Base-by-base conservation (phyloP, 2,113 vertebrate species). In the Mystacornis crossleyi region DNA sequence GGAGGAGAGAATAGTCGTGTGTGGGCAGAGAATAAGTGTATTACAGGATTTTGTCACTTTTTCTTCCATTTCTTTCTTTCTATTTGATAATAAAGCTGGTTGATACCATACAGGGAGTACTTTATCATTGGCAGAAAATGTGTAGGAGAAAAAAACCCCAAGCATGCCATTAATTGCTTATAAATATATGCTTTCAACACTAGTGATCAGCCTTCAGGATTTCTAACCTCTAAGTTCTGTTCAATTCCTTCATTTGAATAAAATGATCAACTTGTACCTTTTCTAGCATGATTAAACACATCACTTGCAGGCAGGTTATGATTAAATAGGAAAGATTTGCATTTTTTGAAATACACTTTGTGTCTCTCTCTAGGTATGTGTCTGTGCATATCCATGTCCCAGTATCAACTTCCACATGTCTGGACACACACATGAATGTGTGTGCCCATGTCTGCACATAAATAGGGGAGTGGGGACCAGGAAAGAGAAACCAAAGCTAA, bases 141-240 rank as follows among this genome's bases (percentile, higher is more conserved):
- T 90, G 86, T 90, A 89, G 91, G 92, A 91, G 73, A 91, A 78
- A 91, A 75, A 93, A 84, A 31, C 2, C 1, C 10, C 58, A 96
- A 90, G 70, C 45, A 81, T 80, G 53, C 81, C 92, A 94, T 97
- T 97, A 97, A 97, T 96, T 97, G 94, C 91, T 96, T 95, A 93
- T 95, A 97, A 96, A 97, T 96, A 97, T 42, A 91, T 43, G 72
- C 45, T 94, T 77, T 89, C 84, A 94, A 77, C 62, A 65, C 48
- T 66, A 86, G 86, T 72, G 89, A 92, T 91, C 91, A 91, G 82
- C 77, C 70, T 90, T 93, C 33, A 81, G 81, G 92, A 92, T 91
- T 94, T 89, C 78, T 94, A 88, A 77, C 83, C 62, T 91, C 71
- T 73, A 67, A 79, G 28, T 94, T 85, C 58, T 90, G 65, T 94